Evolutionary conservation across 2,888 invertebrate genomes (phyloP), one percentile per base, ranked within the genome.

Genomic region (Sylvicola cinctus): DNA sequence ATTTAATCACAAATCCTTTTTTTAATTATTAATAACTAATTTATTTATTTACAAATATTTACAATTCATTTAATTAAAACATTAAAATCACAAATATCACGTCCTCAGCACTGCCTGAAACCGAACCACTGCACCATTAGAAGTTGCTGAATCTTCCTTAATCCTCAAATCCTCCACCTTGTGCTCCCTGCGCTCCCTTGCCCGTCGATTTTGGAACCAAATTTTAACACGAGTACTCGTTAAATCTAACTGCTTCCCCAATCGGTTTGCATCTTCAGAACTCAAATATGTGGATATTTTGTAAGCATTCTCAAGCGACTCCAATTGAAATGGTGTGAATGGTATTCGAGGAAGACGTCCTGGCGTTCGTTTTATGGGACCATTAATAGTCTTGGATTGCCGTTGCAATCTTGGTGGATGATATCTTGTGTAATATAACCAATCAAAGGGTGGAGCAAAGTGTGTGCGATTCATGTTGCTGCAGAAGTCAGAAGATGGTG

Each of bases 191-290:
- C 78, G 60, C 46, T 78, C 77, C 23, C 79, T 62, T 0, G 80
- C 80, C 32, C 80, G 63, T 31, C 80, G 67, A 52, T 80, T 80
- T 66, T 80, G 79, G 50, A 80, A 80, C 80, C 80, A 80, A 44
- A 80, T 80, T 61, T 76, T 63, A 12, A 76, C 76, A 45, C 75
- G 61, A 12, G 68, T 70, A 47, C 74, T 72, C 2, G 73, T 70
- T 39, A 77, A 51, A 30, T 71, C 60, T 29, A 78, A 52, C 31
- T 57, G 48, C 5, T 58, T 55, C 0, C 77, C 71, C 32, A 78
- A 49, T 33, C 63, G 60, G 13, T 62, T 56, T 4, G 76, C 74
- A 45, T 74, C 74, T 43, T 68, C 65, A 30, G 72, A 69, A 41
- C 67, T 72, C 1, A 78, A 54, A 49, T 78, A 78, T 31, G 72